phyloP scores from a whole-genome alignment of 2,888 invertebrate species.

The Tetragonula carbonaria region DNA sequence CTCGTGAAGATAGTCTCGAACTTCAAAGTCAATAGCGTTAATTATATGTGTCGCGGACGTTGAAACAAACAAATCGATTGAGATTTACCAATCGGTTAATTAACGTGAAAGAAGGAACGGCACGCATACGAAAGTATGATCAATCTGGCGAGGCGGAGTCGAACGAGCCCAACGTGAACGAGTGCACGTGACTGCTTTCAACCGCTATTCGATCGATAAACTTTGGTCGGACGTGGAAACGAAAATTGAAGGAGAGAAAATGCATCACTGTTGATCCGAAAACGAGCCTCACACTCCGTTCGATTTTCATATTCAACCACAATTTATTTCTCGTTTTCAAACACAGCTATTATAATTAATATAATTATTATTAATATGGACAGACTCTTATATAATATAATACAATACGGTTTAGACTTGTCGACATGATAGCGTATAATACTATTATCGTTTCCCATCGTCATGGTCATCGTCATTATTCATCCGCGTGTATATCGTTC shows the following conservation, averaged over 20 bases:
- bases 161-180: slow-evolving; percentile 9
- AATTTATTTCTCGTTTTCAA: slow-evolving; percentile 85
- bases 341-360: slow-evolving; percentile 85
- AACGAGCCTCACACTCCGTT: slow-evolving; percentile 17
- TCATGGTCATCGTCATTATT: slow-evolving; percentile 75
- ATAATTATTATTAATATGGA: slow-evolving; percentile 84
- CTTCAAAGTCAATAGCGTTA: slow-evolving; percentile 5
- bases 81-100: slow-evolving; percentile 28
- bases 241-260: slow-evolving; percentile 32
- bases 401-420: slow-evolving; percentile 84
- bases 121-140: slow-evolving; percentile 36
- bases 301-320: slow-evolving; percentile 83
- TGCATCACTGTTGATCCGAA: not conserved
- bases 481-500: slow-evolving; percentile 74
- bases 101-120: slow-evolving; percentile 17
- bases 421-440: slow-evolving; percentile 83
- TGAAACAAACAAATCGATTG: slow-evolving; percentile 8
- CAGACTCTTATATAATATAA: slow-evolving; percentile 84
- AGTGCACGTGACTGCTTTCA: slow-evolving; percentile 39
- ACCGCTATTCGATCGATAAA: slow-evolving; percentile 47
- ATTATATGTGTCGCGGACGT: not conserved
- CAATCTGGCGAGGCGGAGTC: slow-evolving; percentile 40
- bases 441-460: slow-evolving; percentile 82
- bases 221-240: slow-evolving; percentile 33
- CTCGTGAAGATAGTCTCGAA: not conserved